Percentiles rank a stretch among this genome's conserved stretches.
Evolutionary conservation across 1,140 invertebrate genomes (phyloP).

Genomic region (Ectropis grisescens): DNA sequence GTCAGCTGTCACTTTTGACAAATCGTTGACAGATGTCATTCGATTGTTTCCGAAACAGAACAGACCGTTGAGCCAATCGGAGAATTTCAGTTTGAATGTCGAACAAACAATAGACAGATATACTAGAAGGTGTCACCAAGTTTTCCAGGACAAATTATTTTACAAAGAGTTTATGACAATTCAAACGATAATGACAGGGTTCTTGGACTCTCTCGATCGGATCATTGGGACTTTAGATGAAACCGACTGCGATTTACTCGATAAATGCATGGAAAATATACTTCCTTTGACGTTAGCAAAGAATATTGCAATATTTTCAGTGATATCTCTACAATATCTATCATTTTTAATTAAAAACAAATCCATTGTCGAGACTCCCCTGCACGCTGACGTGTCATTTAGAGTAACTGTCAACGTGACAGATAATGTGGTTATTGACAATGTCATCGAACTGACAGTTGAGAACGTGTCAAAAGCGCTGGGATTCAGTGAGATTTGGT

Average conservation of each 20-base stretch:
- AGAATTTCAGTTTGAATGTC: conserved; percentile 48
- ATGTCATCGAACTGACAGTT: conserved; percentile 35
- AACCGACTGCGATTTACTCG: conserved; percentile 48
- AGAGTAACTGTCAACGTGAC: conserved; percentile 25
- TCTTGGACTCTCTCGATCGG: conserved; percentile 34
- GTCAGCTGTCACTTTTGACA: conserved; percentile 38
- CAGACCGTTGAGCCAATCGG: conserved; percentile 62
- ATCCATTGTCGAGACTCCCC: conserved; percentile 42
- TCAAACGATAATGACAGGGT: conserved; percentile 49
- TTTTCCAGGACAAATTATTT: conserved; percentile 64
- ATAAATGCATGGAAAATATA: conserved; percentile 52
- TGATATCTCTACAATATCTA: conserved; percentile 64
- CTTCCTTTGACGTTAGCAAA: conserved; percentile 39
- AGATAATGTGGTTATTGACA: conserved; percentile 44
- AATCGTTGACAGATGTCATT: conserved; percentile 47
- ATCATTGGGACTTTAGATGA: conserved; percentile 38
- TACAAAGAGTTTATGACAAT: conserved; percentile 55
- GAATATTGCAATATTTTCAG: conserved; percentile 51
- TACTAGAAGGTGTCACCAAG: conserved; percentile 60
- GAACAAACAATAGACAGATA: conserved; percentile 65
- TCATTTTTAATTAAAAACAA: conserved; percentile 65
- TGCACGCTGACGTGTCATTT: conserved; percentile 50
- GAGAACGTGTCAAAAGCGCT: conserved; percentile 53
- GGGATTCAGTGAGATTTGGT: conserved; percentile 47
- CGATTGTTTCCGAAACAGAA: conserved; percentile 60